Evolutionary conservation across 1,140 invertebrate genomes (phyloP), one percentile per base, ranked within the genome.

Genomic region (Drosophila virilis): DNA sequence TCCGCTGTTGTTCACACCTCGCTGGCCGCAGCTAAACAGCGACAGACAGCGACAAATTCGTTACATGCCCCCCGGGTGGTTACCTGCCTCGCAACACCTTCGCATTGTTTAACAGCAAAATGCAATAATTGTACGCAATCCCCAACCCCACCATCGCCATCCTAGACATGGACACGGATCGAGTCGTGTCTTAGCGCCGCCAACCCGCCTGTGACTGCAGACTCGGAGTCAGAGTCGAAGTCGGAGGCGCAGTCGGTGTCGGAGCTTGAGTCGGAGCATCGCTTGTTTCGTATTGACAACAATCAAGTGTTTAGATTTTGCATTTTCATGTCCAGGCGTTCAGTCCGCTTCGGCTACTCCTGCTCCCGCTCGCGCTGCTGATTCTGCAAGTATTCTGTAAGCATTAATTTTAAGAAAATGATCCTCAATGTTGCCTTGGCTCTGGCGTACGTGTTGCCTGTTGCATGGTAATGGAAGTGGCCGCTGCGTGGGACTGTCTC

Each of bases 21-120:
- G 61, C 55, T 73, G 60, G 80, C 67, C 59, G 59, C 72, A 69
- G 61, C 58, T 48, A 75, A 61, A 77, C 51, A 57, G 57, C 55
- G 58, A 79, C 50, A 65, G 79, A 82, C 80, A 83, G 59, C 82
- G 82, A 85, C 82, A 85, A 85, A 85, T 85, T 85, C 45, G 82
- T 85, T 85, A 86, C 82, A 85, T 75, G 75, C 60, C 35, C 45
- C 55, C 46, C 32, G 37, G 46, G 45, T 33, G 42, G 35, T n/a
- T 15, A 35, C 43, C 33, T 43, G 33, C 55, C 46, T n/a, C 54
- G 59, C 74, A 76, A 76, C 74, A 77, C 68, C 37, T 60, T 59
- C 43, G 64, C 74, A 70, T 86, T 86, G 82, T 80, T 84, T 42
- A 81, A 86, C 83, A 86, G 61, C 76, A 58, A 86, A 86, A 86